These are phyloP conservation scores for Agelaius tricolor DNA, from an alignment of 2,113 vertebrate genomes.

Conservation along the genomic window DNA sequence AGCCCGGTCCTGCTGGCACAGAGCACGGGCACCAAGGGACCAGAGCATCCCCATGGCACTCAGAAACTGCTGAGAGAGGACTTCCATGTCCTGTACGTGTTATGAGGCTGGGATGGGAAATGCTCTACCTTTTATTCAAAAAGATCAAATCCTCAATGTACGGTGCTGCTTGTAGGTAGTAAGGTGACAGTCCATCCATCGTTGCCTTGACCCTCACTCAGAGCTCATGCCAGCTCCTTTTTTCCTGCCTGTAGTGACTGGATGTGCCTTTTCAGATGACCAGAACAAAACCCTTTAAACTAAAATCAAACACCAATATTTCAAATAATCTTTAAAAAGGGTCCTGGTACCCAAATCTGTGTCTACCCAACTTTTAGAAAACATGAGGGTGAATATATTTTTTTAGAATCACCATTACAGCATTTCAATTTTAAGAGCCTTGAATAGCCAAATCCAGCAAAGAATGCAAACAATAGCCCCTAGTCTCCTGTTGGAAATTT, in stretches of 20 bases:
- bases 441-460: neutral
- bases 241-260: neutral
- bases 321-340: neutral
- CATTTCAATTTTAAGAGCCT: neutral
- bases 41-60: neutral
- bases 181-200: neutral
- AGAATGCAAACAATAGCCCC: neutral
- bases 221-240: neutral
- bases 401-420: neutral
- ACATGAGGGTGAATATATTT: neutral
- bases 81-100: rapidly evolving
- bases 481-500: neutral
- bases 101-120: neutral
- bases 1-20: neutral
- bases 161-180: neutral
- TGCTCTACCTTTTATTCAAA: neutral
- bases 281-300: neutral
- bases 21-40: rapidly evolving
- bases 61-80: neutral
- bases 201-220: neutral
- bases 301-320: neutral
- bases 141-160: rapidly evolving
- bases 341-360: neutral
- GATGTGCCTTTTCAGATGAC: neutral
- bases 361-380: neutral